Percentiles rank a stretch among this genome's conserved stretches.
These are phyloP conservation scores for Euura lappo DNA, from an alignment of 1,140 invertebrate species.

Conservation along the genomic window DNA sequence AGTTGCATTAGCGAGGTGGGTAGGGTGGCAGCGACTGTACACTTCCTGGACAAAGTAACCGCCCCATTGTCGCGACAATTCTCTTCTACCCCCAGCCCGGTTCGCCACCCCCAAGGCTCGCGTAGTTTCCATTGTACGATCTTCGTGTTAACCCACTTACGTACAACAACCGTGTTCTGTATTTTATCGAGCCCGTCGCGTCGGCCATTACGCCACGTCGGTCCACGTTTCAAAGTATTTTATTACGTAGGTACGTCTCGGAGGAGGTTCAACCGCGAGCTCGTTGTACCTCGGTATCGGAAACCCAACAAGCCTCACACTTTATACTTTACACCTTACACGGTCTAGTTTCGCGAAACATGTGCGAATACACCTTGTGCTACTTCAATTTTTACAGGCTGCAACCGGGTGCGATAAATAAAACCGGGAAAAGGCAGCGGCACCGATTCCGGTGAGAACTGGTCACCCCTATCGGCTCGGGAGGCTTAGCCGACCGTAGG, in stretches of 20 bases:
- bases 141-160: slow-evolving; percentile 4
- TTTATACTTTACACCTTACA: too few species aligned
- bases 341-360: too few species aligned
- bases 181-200: background rate
- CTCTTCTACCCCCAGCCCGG: background rate
- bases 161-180: background rate
- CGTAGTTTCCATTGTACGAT: slow-evolving; percentile 11
- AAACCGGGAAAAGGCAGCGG: too few species aligned
- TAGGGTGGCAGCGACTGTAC: slow-evolving; percentile 21
- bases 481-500: background rate
- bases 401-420: too few species aligned
- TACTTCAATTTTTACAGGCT: too few species aligned
- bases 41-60: slow-evolving; percentile 46
- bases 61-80: slow-evolving; percentile 40
- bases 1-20: slow-evolving; percentile 41
- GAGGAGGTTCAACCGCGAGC: too few species aligned
- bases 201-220: background rate
- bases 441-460: background rate
- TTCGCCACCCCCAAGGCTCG: background rate
- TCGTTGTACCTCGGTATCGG: too few species aligned
- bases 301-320: too few species aligned
- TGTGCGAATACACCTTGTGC: too few species aligned
- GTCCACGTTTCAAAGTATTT: background rate
- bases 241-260: too few species aligned
- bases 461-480: background rate